Evolutionary conservation across 2,888 invertebrate species (phyloP), one percentile per base, ranked within the genome.

Genomic region (Ochropleura leucogaster): DNA sequence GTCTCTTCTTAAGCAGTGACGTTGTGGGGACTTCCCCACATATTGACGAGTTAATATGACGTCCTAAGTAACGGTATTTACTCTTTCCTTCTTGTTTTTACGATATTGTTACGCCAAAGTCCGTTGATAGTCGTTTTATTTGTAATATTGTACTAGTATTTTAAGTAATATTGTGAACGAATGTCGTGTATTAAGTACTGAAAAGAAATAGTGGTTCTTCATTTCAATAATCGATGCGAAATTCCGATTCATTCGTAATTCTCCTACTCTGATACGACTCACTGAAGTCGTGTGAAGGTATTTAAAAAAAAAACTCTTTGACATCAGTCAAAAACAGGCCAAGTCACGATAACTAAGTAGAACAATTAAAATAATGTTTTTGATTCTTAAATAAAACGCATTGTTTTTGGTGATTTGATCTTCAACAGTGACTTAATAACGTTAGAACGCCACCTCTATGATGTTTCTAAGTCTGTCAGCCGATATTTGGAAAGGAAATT

Each of bases 401-500:
- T 30, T 30, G 30, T 30, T 30, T 30, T 30, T 30, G 30, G 30
- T 30, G 30, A 30, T 30, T 30, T 30, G 30, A 30, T 30, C 30
- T 30, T 30, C 30, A 30, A 30, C 30, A 30, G 30, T 30, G 30
- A 30, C 30, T 2, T 2, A 30, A 30, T 30, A 30, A 30, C 10
- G 6, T 12, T 42, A n/a, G n/a, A 44, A n/a, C 1, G 68, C 9
- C 80, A 53, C 4, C 14, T 87, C 87, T 85, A 72, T 7, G 12
- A n/a, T 3, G 59, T 79, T 77, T 5, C 0, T 55, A 68, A 30
- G 40, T 71, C 87, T 85, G 18, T 4, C 1, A 42, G 66, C 74
- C 84, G 76, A 87, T 86, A 77, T 79, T 80, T 59, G 59, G 63
- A 77, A 82, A 82, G 81, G 82, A 79, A 82, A 84, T 49, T 64